Evolutionary conservation across 2,797 vertebrate genomes (phyloP), one percentile per base, ranked within the genome.

Genomic region (Myotis pilosus): DNA sequence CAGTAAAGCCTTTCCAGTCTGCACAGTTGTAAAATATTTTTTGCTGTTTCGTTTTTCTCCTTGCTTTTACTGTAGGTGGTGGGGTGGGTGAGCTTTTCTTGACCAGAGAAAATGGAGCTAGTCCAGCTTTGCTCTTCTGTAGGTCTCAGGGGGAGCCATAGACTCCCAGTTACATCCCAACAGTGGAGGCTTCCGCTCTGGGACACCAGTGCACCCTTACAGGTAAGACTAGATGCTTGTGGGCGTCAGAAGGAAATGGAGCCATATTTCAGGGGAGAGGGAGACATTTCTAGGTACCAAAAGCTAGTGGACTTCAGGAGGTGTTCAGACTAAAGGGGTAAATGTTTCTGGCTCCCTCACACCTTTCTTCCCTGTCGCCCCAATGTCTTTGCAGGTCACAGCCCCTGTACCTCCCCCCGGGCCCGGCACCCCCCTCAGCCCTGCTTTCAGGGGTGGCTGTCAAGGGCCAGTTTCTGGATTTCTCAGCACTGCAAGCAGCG

Each of bases 401-500:
- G 94, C 97, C 97, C 89, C 80, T 98, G 49, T 98, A 98, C 85
- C 97, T 98, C 1, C 97, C 98, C 68, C 92, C 98, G 0, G 97
- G 98, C 84, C 97, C 97, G 17, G 97, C 97, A 0, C 97, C 98
- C 36, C 92, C 97, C 36, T 98, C 98, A 0, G 97, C 98, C 36
- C 92, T 98, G 66, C 97, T 98, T 57, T 98, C 98, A 0, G 98
- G 98, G 19, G 91, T 98, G 28, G 97, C 98, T 51, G 95, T 98
- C 78, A 98, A 98, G 96, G 98, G 98, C 82, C 98, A 98, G 87
- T 98, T 98, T 64, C 76, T 98, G 95, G 98, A 98, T 89, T 98
- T 98, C 83, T 97, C 97, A 4, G 93, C 97, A 55, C 81, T 98
- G 96, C 98, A 98, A 91, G 97, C 97, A 1, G 49, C 97, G 12